Conservation (phyloP, 2,113 vertebrate species). For the Galeopterus variegatus region DNA sequence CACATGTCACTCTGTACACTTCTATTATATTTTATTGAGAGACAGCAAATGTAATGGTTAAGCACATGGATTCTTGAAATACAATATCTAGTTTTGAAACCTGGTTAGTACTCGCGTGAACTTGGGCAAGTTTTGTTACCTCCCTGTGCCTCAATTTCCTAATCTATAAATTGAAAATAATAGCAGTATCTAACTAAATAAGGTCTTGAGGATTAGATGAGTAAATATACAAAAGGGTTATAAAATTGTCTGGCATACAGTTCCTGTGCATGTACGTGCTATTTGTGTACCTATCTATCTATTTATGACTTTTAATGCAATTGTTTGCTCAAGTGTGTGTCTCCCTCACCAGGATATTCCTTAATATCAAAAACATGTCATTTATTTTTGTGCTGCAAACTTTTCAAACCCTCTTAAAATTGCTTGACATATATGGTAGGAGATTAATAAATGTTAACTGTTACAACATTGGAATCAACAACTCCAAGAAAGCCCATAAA, state of each 20-base stretch:
- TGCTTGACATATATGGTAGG: background rate
- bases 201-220: background rate
- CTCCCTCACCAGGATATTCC: background rate
- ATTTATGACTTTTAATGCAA: background rate
- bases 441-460: slow-evolving; percentile 23
- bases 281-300: background rate
- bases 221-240: background rate
- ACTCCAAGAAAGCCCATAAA: background rate
- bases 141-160: background rate
- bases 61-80: background rate
- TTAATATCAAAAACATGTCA: background rate
- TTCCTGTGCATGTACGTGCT: background rate
- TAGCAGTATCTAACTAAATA: background rate
- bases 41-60: background rate
- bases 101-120: background rate
- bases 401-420: background rate
- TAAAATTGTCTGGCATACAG: background rate
- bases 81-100: background rate
- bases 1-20: background rate
- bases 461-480: background rate
- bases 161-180: background rate
- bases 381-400: background rate
- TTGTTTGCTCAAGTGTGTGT: background rate
- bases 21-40: background rate
- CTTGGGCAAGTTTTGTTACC: background rate